These are phyloP conservation scores for Stichodactyla helianthus DNA, from an alignment of 64 coral and sea anemone species.

Conservation along the genomic window DNA sequence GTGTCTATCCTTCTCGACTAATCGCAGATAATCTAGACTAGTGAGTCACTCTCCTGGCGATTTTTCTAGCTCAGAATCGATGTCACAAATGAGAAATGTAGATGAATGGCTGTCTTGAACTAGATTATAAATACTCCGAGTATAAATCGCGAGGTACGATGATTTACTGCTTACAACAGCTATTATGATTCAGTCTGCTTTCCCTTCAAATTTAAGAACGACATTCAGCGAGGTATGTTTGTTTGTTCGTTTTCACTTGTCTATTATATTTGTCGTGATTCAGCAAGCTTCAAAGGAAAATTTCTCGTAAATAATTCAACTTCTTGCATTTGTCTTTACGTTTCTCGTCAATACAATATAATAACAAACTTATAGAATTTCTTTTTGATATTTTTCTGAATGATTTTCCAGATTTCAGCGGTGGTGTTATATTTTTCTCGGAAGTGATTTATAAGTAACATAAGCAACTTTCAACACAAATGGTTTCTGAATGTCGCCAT, in stretches of 20 bases:
- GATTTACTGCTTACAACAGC: not conserved
- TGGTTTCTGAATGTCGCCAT: not conserved
- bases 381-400: not conserved
- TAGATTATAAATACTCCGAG: not conserved
- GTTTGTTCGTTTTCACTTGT: not conserved
- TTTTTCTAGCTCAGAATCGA: not conserved
- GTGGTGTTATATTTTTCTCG: not conserved
- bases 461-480: not conserved
- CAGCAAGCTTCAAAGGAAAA: not conserved
- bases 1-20: not conserved
- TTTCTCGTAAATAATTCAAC: not conserved
- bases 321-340: not conserved
- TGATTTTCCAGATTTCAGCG: not conserved
- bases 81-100: not conserved
- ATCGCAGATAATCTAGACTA: not conserved
- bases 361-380: not conserved
- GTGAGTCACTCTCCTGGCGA: not conserved
- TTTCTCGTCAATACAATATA: not conserved
- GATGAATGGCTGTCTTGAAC: not conserved
- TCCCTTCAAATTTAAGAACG: not conserved
- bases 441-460: not conserved
- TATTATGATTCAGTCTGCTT: not conserved
- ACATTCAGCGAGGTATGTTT: not conserved
- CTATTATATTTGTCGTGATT: not conserved
- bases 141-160: not conserved